Evolutionary conservation across 2,113 vertebrate species (phyloP).

Genomic region (Chaenogobius annularis): DNA sequence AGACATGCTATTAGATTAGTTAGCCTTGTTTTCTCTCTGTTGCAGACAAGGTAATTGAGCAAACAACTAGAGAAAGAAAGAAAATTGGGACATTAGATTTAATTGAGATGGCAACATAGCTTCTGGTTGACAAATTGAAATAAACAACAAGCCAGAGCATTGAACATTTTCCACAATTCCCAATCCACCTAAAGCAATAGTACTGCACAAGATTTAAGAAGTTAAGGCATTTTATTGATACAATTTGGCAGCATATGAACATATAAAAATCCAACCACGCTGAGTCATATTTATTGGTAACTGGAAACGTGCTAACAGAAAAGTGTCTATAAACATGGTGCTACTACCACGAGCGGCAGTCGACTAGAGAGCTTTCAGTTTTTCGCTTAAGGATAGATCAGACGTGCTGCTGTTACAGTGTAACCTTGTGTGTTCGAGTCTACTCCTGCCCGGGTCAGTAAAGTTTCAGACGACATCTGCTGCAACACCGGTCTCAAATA

Average conservation of each 20-base stretch:
- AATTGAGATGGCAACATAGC: background rate
- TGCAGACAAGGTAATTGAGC: background rate
- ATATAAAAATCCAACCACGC: background rate
- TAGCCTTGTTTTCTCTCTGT: background rate
- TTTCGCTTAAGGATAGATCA: constrained; percentile 34
- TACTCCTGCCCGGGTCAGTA: constrained; percentile 10
- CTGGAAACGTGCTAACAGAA: constrained; percentile 68
- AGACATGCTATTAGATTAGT: background rate
- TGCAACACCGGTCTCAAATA: constrained; percentile 22
- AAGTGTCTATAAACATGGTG: constrained; percentile 44
- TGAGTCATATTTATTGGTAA: constrained; percentile 16
- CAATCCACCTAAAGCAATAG: background rate
- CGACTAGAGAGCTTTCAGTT: constrained; percentile 32
- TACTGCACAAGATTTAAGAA: background rate
- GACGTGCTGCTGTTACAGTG: constrained; percentile 45
- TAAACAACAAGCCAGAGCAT: background rate
- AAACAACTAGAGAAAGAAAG: background rate
- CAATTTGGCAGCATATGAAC: background rate
- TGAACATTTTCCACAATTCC: background rate
- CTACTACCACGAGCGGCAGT: constrained; percentile 40
- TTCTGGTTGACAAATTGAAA: background rate
- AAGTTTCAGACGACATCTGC: constrained; percentile 56
- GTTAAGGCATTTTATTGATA: background rate
- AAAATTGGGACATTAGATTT: background rate
- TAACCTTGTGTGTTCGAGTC: constrained; percentile 35